Evolutionary conservation across 1,140 invertebrate species (phyloP).

Genomic region (Oncopodura yosiiana): DNA sequence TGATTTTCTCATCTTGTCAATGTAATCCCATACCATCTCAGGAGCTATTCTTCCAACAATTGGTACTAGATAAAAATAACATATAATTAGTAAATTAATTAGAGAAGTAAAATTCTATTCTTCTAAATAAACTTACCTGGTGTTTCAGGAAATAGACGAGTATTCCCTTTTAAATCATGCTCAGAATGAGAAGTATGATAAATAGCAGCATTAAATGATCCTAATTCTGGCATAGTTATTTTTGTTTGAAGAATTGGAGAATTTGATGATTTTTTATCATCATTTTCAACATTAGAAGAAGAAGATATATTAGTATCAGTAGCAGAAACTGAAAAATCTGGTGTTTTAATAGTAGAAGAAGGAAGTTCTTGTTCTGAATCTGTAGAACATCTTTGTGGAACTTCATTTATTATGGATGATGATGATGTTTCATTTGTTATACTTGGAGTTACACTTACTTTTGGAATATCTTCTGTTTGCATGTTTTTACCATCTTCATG

Average conservation of each 20-base stretch:
- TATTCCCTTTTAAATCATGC: constrained; percentile 15
- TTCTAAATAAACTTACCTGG: no score
- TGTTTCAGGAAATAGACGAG: constrained; percentile 27
- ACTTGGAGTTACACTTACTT: no score
- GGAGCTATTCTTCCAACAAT: constrained; percentile 84
- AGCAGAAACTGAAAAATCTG: constrained; percentile 25
- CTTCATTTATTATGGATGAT: not conserved
- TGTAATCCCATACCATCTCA: constrained; percentile 86
- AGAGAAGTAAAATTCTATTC: no score
- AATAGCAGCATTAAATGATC: constrained; percentile 18
- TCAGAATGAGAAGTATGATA: constrained; percentile 22
- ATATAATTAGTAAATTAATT: no score
- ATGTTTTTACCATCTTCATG: no score
- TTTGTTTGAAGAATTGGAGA: constrained; percentile 17
- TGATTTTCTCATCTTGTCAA: constrained; percentile 77
- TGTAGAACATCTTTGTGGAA: not conserved
- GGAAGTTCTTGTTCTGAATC: constrained; percentile 32
- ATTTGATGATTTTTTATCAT: not conserved
- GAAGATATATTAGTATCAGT: not conserved
- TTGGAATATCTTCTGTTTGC: no score
- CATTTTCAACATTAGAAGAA: constrained; percentile 3
- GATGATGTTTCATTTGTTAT: no score
- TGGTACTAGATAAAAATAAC: no score
- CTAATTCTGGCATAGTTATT: constrained; percentile 31
- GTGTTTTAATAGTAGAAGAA: constrained; percentile 35